These are phyloP conservation scores for Murina feae DNA, from an alignment of 2,113 vertebrate genomes.

Conservation along the genomic window DNA sequence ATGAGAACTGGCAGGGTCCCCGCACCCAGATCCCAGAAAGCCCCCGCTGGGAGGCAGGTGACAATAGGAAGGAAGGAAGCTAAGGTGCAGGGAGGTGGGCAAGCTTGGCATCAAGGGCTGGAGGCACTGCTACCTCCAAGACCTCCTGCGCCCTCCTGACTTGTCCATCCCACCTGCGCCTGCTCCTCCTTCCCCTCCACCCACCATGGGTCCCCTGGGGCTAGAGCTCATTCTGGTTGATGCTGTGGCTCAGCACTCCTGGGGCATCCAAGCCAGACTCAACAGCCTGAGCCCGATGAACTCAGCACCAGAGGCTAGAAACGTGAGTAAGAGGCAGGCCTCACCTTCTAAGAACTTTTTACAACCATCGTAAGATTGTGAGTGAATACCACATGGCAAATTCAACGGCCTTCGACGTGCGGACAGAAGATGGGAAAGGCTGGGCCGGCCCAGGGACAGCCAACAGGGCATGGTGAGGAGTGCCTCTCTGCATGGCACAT, in stretches of 20 bases:
- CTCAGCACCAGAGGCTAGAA: background rate
- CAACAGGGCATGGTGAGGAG: background rate
- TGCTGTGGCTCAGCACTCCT: background rate
- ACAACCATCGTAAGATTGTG: background rate
- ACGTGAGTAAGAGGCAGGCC: background rate
- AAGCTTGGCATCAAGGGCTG: no score
- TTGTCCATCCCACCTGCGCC: no score
- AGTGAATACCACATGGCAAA: background rate
- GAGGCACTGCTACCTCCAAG: background rate
- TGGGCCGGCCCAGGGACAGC: background rate
- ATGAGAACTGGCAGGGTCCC: background rate
- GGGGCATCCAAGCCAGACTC: background rate
- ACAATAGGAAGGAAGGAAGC: background rate
- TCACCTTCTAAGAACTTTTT: background rate
- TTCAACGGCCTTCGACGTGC: background rate
- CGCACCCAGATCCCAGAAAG: background rate
- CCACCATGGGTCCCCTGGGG: background rate
- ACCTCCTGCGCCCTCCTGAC: background rate
- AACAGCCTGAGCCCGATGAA: background rate
- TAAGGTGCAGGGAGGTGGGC: no score
- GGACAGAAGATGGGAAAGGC: background rate
- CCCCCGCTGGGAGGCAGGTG: rapidly evolving
- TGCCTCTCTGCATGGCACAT: background rate
- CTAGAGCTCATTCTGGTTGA: background rate
- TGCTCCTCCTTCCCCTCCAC: background rate